Conservation (phyloP, 1,140 invertebrate species). For the Hylaeus anthracinus region DNA sequence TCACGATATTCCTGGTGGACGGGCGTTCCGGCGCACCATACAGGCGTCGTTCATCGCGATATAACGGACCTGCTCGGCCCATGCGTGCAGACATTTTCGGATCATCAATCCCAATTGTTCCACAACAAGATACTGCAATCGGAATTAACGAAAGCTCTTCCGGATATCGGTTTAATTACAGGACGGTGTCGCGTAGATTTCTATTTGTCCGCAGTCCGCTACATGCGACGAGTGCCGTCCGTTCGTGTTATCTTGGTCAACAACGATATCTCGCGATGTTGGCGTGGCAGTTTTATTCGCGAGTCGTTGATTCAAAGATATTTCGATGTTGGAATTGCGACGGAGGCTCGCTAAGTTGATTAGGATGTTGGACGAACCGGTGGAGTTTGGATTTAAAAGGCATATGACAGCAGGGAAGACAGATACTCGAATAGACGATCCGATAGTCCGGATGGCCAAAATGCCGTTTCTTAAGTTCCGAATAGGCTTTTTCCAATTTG, state of each 20-base stretch:
- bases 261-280: too few relatives aligned
- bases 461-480: too few relatives aligned
- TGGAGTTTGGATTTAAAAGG: too few relatives aligned
- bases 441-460: too few relatives aligned
- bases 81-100: constrained; percentile 53
- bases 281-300: neutral
- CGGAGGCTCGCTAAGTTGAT: too few relatives aligned
- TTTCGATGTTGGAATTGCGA: neutral
- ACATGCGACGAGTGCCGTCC: neutral
- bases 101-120: constrained; percentile 59
- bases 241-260: too few relatives aligned
- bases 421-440: too few relatives aligned
- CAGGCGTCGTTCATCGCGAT: constrained; percentile 42
- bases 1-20: constrained; percentile 55
- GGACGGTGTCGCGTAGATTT: neutral
- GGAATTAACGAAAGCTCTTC: constrained; percentile 5
- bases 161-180: constrained; percentile 12
- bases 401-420: too few relatives aligned
- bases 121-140: constrained; percentile 15
- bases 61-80: neutral
- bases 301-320: neutral
- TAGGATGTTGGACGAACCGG: too few relatives aligned
- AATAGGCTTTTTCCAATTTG: too few relatives aligned
- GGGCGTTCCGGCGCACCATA: constrained; percentile 5
- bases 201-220: neutral